Evolutionary conservation across 2,797 vertebrate species (phyloP), one percentile per base, ranked within the genome.

Genomic region (Typhlichthys subterraneus): DNA sequence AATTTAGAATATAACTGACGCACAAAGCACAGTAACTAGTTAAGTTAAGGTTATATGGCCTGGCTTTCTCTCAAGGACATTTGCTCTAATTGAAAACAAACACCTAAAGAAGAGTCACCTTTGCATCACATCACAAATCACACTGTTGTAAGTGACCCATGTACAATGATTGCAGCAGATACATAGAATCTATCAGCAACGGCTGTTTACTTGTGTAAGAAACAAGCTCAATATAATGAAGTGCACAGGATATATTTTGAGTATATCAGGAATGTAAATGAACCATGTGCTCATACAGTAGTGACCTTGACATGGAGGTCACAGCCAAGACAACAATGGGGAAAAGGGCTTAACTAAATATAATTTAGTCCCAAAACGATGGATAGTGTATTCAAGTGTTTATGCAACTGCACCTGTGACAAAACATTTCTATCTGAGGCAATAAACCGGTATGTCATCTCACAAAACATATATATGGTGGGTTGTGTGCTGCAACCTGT

Each of bases 11-110:
- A 42, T 9, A 42, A 42, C 9, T 42, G 38, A 9, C 33, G 67
- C 53, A 73, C 70, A 80, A 83, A 85, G 73, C 68, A 15, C 70
- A 76, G 72, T 62, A 79, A 73, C 49, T 50, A 12, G 57, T 48
- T 23, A 23, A 23, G 61, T 77, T 50, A 64, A 64, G 64, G 84
- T 69, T 61, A 61, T 64, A 64, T 63, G 65, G 47, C 55, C 51
- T 0, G 14, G 38, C 12, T 15, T 55, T 48, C 55, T 17, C 53
- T 67, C 53, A 31, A 31, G 63, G 65, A 12, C 14, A 19, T 19
- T 51, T 52, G 70, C 65, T 68, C 56, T 77, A 57, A 61, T 42
- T 45, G 12, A 10, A 73, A 76, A 68, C 49, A 61, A 70, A 64
- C 23, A 2, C 0, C 8, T 1, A 7, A 9, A 13, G 49, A 59